Base-by-base conservation (phyloP, 2,888 invertebrate species). In the Drosophila paramelanica region DNA sequence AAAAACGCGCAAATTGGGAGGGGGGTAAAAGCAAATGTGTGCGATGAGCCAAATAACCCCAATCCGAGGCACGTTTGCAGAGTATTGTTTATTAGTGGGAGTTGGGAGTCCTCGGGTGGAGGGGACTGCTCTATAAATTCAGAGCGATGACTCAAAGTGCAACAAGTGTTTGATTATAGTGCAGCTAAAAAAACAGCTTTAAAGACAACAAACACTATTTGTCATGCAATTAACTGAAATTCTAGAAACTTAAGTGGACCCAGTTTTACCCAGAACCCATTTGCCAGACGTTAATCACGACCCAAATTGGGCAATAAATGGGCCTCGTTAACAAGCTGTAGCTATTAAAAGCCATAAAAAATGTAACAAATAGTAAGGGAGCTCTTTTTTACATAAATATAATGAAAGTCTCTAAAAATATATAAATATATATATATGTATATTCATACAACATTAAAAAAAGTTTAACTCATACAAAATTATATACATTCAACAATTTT, bases 141-240 rank as follows among this genome's bases (percentile, higher is more conserved):
- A 10, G 31, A 33, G 10, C 31, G 10, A 56, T 81, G 81, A 81
- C 66, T 81, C 85, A 81, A 66, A 59, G 46, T 68, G 76, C 57
- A 68, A 38, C 60, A 60, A 62, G 59, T 68, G 72, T 41, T 49
- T 55, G 49, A 45, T 52, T 42, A n/a, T 7, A 42, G 33, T 10
- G 47, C 25, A 25, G 47, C 25, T 33, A 14, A 11, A 8, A 51
- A 72, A 72, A 59, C 61, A 77, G 62, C 49, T 79, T 56, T 46
- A 1, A 41, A 57, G 17, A 59, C 45, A 76, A 2, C 39, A 20
- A 76, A 2, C 39, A 14, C 3, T 43, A 50, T 70, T 82, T 76
- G 59, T 46, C 50, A 64, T 46, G 50, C 43, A 67, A 39, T 61
- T 61, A 49, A 47, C 36, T 13, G 55, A 38, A 46, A 31, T n/a